Evolutionary conservation across 2,888 invertebrate species (phyloP), one percentile per base, ranked within the genome.

Genomic region (Morpho helenor): DNA sequence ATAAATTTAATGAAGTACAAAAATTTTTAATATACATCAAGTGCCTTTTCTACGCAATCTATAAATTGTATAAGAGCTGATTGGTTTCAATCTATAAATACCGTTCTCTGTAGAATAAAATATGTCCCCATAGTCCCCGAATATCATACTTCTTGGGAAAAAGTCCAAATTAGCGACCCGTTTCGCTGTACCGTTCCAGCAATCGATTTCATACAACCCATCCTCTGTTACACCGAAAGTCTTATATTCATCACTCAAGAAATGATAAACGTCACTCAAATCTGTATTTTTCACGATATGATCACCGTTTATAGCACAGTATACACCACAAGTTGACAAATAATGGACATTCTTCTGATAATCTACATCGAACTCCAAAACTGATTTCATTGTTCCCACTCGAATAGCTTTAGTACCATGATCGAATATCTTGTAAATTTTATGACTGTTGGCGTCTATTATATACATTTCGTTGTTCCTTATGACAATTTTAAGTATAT

Each of bases 121-220:
- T 64, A 88, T 79, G 57, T 88, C 88, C 1, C 88, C 88, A 31
- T 89, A 87, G 56, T 88, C 88, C 0, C 89, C 89, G 51, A 82
- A 82, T 4, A 80, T 76, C 22, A 89, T 80, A 56, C 88, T 85
- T 49, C 72, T 68, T 0, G 87, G 82, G 7, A 66, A 68, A 56
- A 87, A 87, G 56, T 78, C 66, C 49, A 88, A 52, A 53, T 73
- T 68, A 0, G 82, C 77, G 0, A 84, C 66, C 63, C 73, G 81
- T 0, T 55, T 73, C 0, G 88, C 87, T 0, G 85, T 87, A 0
- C 89, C 88, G 39, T 87, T 85, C 1, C 43, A 59, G 67, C 89
- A 89, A 63, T 85, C 63, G 2, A 89, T 77, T 64, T 82, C 77
- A 54, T 77, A 82, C 2, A 89, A 66, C 0, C 81, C 83, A 16